Percentiles rank a stretch among this genome's conserved stretches.
Conservation (phyloP, 2,797 vertebrate genomes). For the Oryzias sinensis region DNA sequence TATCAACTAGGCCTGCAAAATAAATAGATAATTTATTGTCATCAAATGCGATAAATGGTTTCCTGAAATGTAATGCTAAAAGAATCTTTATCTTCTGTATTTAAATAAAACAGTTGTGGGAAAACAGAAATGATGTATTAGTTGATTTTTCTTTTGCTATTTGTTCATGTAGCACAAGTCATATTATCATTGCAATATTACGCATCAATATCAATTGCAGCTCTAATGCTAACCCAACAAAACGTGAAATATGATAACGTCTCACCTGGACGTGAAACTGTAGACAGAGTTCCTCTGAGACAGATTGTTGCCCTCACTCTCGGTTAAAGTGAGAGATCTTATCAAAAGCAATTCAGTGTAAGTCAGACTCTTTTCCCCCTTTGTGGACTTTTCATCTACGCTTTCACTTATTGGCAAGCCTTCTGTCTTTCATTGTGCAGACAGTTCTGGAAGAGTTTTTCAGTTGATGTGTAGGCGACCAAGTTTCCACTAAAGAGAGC, state of each 20-base stretch:
- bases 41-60: too few relatives aligned
- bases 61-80: too few relatives aligned
- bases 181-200: too few relatives aligned
- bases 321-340: slow-evolving; percentile 22
- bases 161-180: too few relatives aligned
- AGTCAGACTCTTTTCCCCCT: slow-evolving; percentile 22
- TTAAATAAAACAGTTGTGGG: too few relatives aligned
- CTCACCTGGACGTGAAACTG: neutral
- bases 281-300: neutral
- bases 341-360: slow-evolving; percentile 55
- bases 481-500: slow-evolving; percentile 58
- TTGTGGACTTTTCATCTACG: slow-evolving; percentile 22
- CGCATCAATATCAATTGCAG: too few relatives aligned
- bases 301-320: neutral
- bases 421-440: slow-evolving; percentile 35
- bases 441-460: slow-evolving; percentile 27
- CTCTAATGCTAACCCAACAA: too few relatives aligned
- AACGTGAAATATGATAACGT: neutral
- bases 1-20: too few relatives aligned
- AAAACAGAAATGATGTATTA: too few relatives aligned
- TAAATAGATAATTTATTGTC: too few relatives aligned
- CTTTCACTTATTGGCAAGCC: slow-evolving; percentile 31
- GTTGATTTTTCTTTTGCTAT: too few relatives aligned
- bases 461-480: slow-evolving; percentile 51
- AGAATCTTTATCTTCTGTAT: too few relatives aligned